These are phyloP conservation scores for Drosophila grimshawi DNA, from an alignment of 1,140 invertebrate genomes.

Conservation along the genomic window DNA sequence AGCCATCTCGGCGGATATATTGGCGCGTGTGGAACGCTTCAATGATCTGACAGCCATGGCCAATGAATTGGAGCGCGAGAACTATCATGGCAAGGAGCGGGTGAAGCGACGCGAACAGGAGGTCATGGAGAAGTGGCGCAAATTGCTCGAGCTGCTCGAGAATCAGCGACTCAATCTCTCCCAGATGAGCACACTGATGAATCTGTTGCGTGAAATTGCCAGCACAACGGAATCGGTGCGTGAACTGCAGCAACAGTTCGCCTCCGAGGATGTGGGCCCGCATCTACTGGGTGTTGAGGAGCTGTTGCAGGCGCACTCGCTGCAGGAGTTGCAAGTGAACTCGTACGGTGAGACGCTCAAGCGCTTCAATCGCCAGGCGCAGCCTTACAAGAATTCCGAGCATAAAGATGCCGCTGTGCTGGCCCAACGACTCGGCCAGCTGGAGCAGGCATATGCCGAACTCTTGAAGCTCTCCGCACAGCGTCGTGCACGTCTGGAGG, in stretches of 20 bases:
- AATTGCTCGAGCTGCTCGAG: conserved; percentile 93
- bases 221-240: conserved; percentile 92
- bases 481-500: conserved; percentile 93
- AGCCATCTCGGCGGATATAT: conserved; percentile 98
- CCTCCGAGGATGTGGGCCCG: conserved; percentile 94
- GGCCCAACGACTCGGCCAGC: conserved; percentile 88
- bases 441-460: conserved; percentile 90
- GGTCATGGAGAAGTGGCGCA: conserved; percentile 94
- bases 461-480: conserved; percentile 88
- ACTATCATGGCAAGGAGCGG: conserved; percentile 95
- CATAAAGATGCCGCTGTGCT: conserved; percentile 88
- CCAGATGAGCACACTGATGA: conserved; percentile 91
- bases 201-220: conserved; percentile 95
- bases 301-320: conserved; percentile 95
- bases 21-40: conserved; percentile 97
- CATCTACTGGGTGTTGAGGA: conserved; percentile 97
- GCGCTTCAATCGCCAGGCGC: conserved; percentile 89
- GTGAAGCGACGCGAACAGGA: conserved; percentile 93
- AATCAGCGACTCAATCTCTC: conserved; percentile 93
- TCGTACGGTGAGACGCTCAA: conserved; percentile 93
- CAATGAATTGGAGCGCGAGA: conserved; percentile 94
- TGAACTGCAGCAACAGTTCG: conserved; percentile 92
- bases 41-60: conserved; percentile 96
- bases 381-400: conserved; percentile 85
- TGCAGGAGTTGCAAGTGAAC: conserved; percentile 95